phyloP scores from a whole-genome alignment of 2,888 invertebrate species.

The Drymonia ruficornis region DNA sequence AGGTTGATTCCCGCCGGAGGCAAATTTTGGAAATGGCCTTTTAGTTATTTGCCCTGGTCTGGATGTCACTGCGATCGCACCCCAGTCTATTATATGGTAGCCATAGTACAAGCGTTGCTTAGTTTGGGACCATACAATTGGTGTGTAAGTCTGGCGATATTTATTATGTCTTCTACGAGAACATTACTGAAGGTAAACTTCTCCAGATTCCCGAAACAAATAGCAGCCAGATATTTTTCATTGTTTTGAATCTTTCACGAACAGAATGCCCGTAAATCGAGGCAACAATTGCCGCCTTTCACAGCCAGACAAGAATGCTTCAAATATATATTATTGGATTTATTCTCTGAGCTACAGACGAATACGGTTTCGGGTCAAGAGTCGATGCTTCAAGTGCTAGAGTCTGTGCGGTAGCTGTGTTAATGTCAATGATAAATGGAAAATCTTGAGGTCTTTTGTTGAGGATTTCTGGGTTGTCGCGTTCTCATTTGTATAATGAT shows the following conservation, averaged over 20 bases:
- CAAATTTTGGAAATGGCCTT: no score
- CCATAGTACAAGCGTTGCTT: no score
- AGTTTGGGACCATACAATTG: no score
- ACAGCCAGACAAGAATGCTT: conserved; percentile 43
- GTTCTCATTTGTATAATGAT: background rate
- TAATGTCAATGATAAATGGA: conserved; percentile 37
- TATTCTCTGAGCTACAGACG: conserved; percentile 50
- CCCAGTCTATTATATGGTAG: no score
- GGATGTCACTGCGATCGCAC: no score
- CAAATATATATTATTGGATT: conserved; percentile 53
- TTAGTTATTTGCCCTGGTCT: no score
- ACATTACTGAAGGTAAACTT: no score
- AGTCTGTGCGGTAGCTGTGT: conserved; percentile 24
- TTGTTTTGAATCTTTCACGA: conserved; percentile 20
- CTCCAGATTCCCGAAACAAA: background rate
- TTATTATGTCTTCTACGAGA: no score
- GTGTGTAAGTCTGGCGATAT: no score
- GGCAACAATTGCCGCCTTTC: conserved; percentile 40
- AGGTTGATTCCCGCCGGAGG: no score
- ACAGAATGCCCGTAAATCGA: conserved; percentile 31
- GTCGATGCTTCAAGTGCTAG: conserved; percentile 38
- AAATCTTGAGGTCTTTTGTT: conserved; percentile 5
- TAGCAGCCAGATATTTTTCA: conserved; percentile 12
- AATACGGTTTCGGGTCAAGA: conserved; percentile 67
- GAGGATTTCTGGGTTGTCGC: background rate